Percentiles rank a stretch among this genome's conserved stretches.
Conservation (phyloP, 2,888 invertebrate species). For the Nemotelus nigrinus region DNA sequence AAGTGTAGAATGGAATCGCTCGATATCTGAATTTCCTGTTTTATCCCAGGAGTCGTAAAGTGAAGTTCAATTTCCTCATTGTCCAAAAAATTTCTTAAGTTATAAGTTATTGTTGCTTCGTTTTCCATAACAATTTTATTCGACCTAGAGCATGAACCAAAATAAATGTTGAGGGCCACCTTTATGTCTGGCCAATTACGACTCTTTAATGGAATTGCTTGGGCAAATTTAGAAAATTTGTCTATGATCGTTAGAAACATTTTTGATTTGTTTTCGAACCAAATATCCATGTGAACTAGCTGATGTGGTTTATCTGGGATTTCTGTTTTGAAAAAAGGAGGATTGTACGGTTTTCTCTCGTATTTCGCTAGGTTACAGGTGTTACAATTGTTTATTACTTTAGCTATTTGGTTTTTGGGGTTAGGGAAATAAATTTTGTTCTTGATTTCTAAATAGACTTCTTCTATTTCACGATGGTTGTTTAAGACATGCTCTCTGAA, state of each 20-base stretch:
- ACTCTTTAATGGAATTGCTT: too few species aligned
- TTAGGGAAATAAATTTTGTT: constrained; percentile 37
- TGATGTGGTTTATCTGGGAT: too few species aligned
- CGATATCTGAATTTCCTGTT: constrained; percentile 13
- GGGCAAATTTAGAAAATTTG: too few species aligned
- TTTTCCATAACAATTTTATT: constrained; percentile 28
- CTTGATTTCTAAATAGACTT: constrained; percentile 34
- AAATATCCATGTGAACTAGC: too few species aligned
- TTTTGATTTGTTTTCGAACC: too few species aligned
- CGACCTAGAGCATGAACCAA: background rate
- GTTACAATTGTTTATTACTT: constrained; percentile 45
- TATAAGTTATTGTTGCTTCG: background rate
- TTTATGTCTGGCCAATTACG: too few species aligned
- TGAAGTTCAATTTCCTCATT: too few species aligned
- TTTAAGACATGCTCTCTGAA: background rate
- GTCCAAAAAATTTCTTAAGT: background rate
- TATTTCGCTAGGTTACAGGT: constrained; percentile 43
- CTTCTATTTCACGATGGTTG: constrained; percentile 10
- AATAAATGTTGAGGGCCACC: too few species aligned
- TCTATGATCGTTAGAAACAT: too few species aligned
- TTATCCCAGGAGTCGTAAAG: too few species aligned
- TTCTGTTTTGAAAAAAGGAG: too few species aligned
- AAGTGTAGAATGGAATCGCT: background rate
- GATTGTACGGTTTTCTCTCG: constrained; percentile 43
- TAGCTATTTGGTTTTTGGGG: constrained; percentile 31